Percentiles rank a stretch among this genome's conserved stretches.
Conservation (phyloP, 2,797 vertebrate genomes). For the Carcharodon carcharias region DNA sequence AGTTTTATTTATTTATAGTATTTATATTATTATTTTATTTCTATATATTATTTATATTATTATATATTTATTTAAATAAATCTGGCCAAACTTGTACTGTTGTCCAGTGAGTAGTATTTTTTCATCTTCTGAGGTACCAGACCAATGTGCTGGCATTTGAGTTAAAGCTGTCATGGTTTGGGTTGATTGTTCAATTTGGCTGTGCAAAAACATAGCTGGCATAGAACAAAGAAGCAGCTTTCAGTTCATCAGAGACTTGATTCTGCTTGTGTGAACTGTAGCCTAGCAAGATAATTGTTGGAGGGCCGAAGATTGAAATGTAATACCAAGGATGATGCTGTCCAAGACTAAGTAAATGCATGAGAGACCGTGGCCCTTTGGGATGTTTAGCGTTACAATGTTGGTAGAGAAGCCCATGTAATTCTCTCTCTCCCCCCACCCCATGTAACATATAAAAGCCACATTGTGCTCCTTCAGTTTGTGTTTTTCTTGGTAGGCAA, state of each 20-base stretch:
- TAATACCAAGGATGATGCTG: background rate
- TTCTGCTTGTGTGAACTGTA: background rate
- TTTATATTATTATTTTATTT: too few relatives aligned
- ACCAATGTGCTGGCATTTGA: too few relatives aligned
- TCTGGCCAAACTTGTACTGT: too few relatives aligned
- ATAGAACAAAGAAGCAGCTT: background rate
- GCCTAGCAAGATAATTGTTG: too few relatives aligned
- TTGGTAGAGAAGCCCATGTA: background rate
- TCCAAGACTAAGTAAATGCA: background rate
- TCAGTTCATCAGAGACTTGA: background rate
- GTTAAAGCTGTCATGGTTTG: background rate
- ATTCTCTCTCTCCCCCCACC: too few relatives aligned
- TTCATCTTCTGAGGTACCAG: too few relatives aligned
- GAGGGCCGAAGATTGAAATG: background rate
- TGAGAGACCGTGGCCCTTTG: background rate
- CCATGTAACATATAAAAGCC: too few relatives aligned
- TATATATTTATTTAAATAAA: too few relatives aligned
- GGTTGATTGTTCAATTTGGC: background rate
- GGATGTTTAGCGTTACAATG: background rate
- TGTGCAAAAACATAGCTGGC: background rate
- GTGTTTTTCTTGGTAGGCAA: background rate
- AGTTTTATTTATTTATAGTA: too few relatives aligned
- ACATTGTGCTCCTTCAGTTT: too few relatives aligned
- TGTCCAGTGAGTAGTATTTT: too few relatives aligned
- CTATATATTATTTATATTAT: too few relatives aligned